Percentiles rank a stretch among this genome's conserved stretches.
These are phyloP conservation scores for Spermophilus dauricus DNA, from an alignment of 2,113 vertebrate genomes.

Conservation along the genomic window DNA sequence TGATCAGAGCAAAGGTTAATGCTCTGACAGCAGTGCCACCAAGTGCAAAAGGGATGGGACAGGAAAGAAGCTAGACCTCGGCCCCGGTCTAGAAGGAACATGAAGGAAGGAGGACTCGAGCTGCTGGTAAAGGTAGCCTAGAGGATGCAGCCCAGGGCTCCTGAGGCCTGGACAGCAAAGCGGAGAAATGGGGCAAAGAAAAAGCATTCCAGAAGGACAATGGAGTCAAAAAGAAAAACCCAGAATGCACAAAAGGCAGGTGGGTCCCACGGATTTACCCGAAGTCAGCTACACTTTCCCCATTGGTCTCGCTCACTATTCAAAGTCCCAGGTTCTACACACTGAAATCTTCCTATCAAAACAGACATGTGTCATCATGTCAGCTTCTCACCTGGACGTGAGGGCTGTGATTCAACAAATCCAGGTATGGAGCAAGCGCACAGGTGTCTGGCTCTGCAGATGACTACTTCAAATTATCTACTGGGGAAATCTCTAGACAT, in stretches of 20 bases:
- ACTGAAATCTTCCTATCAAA: fast-evolving
- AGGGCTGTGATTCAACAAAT: slow-evolving; percentile 96
- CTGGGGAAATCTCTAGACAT: no score
- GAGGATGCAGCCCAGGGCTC: fast-evolving
- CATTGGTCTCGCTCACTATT: background rate
- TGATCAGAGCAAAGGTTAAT: background rate
- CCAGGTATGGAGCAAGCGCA: slow-evolving; percentile 95
- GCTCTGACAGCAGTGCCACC: background rate
- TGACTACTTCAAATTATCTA: no score
- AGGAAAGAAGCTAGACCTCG: background rate
- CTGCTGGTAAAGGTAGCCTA: background rate
- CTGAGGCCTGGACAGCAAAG: background rate
- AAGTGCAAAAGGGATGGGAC: background rate
- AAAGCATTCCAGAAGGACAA: background rate
- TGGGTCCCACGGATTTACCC: background rate
- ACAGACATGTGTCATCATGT: fast-evolving
- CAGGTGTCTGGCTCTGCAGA: slow-evolving; percentile 91
- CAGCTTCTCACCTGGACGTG: slow-evolving; percentile 90
- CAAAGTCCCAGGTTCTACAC: background rate
- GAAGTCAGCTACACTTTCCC: background rate
- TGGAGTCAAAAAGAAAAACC: background rate
- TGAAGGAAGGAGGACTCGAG: background rate
- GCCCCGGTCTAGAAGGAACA: background rate
- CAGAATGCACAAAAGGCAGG: fast-evolving
- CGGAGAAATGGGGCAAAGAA: background rate